phyloP scores from a whole-genome alignment of 2,113 vertebrate genomes.

The Hucho hucho region DNA sequence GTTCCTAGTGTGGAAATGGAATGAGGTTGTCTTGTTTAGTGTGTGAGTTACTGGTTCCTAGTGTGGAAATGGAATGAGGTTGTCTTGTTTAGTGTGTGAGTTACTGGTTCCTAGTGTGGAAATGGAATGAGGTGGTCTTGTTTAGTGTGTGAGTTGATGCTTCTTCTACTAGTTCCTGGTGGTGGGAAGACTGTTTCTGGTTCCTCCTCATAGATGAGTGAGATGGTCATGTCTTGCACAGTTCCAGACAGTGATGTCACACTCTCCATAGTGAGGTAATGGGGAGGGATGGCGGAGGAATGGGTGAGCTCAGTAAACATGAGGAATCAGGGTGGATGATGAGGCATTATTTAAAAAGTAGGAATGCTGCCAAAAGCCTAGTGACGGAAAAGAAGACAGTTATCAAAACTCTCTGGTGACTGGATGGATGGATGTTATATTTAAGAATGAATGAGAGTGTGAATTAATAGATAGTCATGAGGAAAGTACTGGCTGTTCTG shows the following conservation, averaged over 20 bases:
- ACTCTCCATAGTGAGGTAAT: slow-evolving; percentile 23
- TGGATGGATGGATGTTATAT: too few species aligned
- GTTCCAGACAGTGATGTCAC: slow-evolving; percentile 50
- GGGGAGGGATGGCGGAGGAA: slow-evolving; percentile 19
- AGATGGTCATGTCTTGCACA: slow-evolving; percentile 28
- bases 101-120: too few species aligned
- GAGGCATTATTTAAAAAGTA: slow-evolving; percentile 2
- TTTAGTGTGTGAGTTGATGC: neutral
- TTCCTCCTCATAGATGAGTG: neutral
- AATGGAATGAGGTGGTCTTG: too few species aligned
- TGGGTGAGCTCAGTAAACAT: slow-evolving; percentile 6
- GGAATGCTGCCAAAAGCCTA: neutral
- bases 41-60: too few species aligned
- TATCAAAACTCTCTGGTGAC: neutral
- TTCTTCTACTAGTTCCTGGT: neutral
- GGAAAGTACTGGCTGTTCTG: neutral
- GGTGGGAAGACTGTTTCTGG: neutral
- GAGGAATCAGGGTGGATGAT: neutral
- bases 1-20: too few species aligned
- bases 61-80: too few species aligned
- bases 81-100: too few species aligned
- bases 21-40: too few species aligned
- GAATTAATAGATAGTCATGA: neutral
- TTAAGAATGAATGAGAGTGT: neutral
- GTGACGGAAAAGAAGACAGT: neutral